A percentile compares a stretch with the other conserved stretches of the same genome.
Evolutionary conservation across 2,888 invertebrate species (phyloP).

Genomic region (Trissolcus japonicus): DNA sequence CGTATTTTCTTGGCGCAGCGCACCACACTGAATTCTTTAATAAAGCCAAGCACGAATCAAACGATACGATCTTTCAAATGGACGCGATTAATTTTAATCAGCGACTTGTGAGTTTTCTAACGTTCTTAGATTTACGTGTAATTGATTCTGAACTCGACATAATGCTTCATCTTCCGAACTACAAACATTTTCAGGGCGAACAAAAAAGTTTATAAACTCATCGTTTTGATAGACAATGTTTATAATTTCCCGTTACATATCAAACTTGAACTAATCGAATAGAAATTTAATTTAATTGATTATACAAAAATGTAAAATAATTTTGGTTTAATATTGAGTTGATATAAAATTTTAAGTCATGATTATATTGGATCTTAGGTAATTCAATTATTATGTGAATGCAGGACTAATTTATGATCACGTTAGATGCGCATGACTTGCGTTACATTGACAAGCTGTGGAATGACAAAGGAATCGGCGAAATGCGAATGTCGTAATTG

Average conservation of each 20-base stretch:
- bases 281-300: background rate
- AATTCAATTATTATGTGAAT: background rate
- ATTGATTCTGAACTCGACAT: slow-evolving; percentile 35
- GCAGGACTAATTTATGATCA: slow-evolving; percentile 32
- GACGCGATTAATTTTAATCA: slow-evolving; percentile 49
- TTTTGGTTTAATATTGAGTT: too few relatives aligned
- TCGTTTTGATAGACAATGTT: too few relatives aligned
- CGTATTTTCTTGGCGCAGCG: slow-evolving; percentile 38
- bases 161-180: slow-evolving; percentile 5
- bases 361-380: background rate
- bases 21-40: slow-evolving; percentile 42
- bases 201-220: too few relatives aligned
- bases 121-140: slow-evolving; percentile 32
- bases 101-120: slow-evolving; percentile 42
- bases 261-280: background rate
- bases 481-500: slow-evolving; percentile 49
- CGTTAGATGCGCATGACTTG: slow-evolving; percentile 37
- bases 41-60: slow-evolving; percentile 45
- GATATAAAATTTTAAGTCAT: background rate
- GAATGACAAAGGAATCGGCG: slow-evolving; percentile 46
- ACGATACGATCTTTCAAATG: slow-evolving; percentile 49
- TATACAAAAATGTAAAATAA: too few relatives aligned
- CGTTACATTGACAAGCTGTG: slow-evolving; percentile 36
- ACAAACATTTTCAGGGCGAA: too few relatives aligned
- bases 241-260: too few relatives aligned